phyloP scores from a whole-genome alignment of 2,797 vertebrate species.

The Malacoraja senta region DNA sequence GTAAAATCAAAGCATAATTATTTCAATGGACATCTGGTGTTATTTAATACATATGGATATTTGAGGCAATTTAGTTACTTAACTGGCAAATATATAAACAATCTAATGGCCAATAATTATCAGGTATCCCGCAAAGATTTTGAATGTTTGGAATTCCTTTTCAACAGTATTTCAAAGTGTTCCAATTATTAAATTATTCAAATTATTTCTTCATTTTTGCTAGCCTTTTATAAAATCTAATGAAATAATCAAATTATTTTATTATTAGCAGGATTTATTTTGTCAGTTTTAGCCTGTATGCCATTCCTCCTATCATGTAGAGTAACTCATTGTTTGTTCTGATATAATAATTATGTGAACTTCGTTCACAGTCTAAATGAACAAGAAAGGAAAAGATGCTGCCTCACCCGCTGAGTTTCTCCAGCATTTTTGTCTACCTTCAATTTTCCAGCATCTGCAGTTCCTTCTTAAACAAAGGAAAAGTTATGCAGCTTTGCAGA shows the following conservation, averaged over 20 bases:
- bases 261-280: not conserved
- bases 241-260: not conserved
- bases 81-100: not conserved
- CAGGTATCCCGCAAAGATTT: not conserved
- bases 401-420: no score
- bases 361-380: not conserved
- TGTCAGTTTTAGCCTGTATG: not conserved
- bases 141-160: not conserved
- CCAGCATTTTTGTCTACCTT: no score
- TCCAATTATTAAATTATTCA: not conserved
- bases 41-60: not conserved
- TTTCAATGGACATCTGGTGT: not conserved
- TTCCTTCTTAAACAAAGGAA: not conserved
- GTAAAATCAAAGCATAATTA: not conserved
- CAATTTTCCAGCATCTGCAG: no score
- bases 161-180: not conserved
- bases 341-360: not conserved
- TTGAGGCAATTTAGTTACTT: slow-evolving; percentile 1
- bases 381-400: not conserved
- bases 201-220: not conserved
- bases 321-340: not conserved
- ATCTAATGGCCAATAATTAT: not conserved
- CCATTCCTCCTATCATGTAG: not conserved
- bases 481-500: not conserved
- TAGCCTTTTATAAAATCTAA: not conserved